Evolutionary conservation across 2,888 invertebrate species (phyloP).

Genomic region (Clepsis dumicolana): DNA sequence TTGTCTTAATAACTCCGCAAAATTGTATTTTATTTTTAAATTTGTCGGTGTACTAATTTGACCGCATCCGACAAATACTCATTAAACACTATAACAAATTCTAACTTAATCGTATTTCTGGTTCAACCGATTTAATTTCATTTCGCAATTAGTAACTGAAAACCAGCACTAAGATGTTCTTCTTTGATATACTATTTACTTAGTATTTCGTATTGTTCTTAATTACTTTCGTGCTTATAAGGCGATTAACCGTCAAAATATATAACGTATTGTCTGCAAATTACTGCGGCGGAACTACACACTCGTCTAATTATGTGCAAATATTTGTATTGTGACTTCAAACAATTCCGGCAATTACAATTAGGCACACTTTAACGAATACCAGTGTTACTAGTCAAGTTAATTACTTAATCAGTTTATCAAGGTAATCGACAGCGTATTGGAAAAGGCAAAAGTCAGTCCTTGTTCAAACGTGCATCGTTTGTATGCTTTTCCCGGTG

Average conservation of each 20-base stretch:
- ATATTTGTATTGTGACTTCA: slow-evolving; percentile 47
- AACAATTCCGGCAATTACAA: not conserved
- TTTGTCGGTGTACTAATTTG: not conserved
- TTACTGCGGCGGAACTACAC: no score
- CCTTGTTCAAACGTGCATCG: slow-evolving; percentile 17
- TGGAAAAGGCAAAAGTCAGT: not conserved
- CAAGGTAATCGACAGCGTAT: not conserved
- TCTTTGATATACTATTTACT: not conserved
- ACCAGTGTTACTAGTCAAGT: not conserved
- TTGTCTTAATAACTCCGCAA: no score
- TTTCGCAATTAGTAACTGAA: slow-evolving; percentile 21
- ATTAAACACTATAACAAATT: slow-evolving; percentile 6
- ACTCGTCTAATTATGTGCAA: slow-evolving; percentile 51
- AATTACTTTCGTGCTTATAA: not conserved
- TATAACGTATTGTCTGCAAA: no score
- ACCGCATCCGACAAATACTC: not conserved
- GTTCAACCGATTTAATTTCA: not conserved
- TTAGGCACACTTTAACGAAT: not conserved
- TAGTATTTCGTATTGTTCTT: not conserved
- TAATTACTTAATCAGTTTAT: not conserved
- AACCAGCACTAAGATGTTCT: not conserved
- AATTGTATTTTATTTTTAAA: no score
- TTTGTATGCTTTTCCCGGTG: slow-evolving; percentile 17
- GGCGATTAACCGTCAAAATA: not conserved
- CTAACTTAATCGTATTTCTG: not conserved